These are phyloP conservation scores for Ormia ochracea DNA, from an alignment of 2,888 invertebrate genomes.

Conservation along the genomic window DNA sequence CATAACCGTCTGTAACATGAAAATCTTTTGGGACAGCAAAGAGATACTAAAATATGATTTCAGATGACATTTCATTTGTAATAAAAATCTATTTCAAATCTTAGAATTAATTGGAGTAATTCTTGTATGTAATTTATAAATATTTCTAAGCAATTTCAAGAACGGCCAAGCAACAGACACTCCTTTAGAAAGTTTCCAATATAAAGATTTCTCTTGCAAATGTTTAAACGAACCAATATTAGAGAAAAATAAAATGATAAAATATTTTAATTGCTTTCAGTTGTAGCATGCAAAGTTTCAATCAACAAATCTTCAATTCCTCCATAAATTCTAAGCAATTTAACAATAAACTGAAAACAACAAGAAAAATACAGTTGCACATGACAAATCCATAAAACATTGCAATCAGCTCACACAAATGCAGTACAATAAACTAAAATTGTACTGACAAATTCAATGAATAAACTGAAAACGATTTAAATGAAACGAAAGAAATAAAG, in stretches of 20 bases:
- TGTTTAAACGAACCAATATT: background rate
- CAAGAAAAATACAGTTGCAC: background rate
- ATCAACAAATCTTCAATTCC: background rate
- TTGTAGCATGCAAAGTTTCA: background rate
- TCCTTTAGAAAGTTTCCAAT: background rate
- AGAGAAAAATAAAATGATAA: background rate
- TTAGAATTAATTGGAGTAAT: no score
- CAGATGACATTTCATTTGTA: no score
- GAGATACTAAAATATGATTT: no score
- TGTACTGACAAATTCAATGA: slow-evolving; percentile 31
- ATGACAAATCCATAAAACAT: slow-evolving; percentile 18
- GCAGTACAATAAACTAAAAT: slow-evolving; percentile 24
- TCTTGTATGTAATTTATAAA: no score
- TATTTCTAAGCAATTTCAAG: background rate
- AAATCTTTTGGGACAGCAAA: no score
- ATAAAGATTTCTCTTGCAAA: background rate
- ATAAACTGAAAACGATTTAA: slow-evolving; percentile 31
- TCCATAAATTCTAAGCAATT: slow-evolving; percentile 26
- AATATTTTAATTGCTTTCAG: background rate
- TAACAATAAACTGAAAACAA: background rate
- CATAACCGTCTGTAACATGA: no score
- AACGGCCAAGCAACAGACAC: no score
- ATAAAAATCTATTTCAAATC: no score
- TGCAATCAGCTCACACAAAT: slow-evolving; percentile 11
- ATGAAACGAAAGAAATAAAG: background rate